Percentiles rank a stretch among this genome's conserved stretches.
Evolutionary conservation across 2,888 invertebrate genomes (phyloP).

Genomic region (Drosophila birchii): DNA sequence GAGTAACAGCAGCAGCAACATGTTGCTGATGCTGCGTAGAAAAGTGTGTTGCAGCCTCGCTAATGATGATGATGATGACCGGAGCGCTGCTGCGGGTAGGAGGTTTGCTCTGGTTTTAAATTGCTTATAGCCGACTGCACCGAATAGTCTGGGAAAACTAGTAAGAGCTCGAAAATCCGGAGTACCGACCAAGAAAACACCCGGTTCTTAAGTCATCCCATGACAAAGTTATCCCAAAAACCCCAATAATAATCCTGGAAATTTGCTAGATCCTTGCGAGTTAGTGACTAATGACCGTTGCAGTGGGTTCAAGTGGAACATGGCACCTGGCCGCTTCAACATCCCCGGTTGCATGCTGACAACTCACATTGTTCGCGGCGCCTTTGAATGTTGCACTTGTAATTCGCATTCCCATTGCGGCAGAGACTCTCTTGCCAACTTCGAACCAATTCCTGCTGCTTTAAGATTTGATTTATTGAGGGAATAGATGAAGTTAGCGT

Average conservation of each 20-base stretch:
- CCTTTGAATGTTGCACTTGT: conserved; percentile 63
- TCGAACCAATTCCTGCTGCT: conserved; percentile 34
- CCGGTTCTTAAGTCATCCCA: not conserved
- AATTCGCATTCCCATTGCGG: not conserved
- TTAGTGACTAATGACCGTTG: not conserved
- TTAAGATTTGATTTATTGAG: conserved; percentile 82
- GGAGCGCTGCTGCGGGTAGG: conserved; percentile 36
- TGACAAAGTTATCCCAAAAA: not conserved
- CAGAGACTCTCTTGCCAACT: not conserved
- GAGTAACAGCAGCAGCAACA: conserved; percentile 56
- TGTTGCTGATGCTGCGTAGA: conserved; percentile 66
- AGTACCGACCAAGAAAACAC: not conserved
- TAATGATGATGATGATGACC: conserved; percentile 55
- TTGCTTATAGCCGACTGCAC: conserved; percentile 7
- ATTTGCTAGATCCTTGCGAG: not conserved
- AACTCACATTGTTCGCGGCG: conserved; percentile 70
- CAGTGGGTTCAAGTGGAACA: conserved; percentile 5
- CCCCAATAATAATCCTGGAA: not conserved
- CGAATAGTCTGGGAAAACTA: conserved; percentile 18
- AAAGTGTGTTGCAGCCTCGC: conserved; percentile 35
- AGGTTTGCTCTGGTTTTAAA: conserved; percentile 36
- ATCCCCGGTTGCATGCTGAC: conserved; percentile 48
- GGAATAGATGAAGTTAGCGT: conserved; percentile 83
- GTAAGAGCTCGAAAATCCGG: not conserved
- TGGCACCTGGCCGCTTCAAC: conserved; percentile 12